These are phyloP conservation scores for Gymnothorax reevesii DNA, from an alignment of 2,797 vertebrate species.

Conservation along the genomic window DNA sequence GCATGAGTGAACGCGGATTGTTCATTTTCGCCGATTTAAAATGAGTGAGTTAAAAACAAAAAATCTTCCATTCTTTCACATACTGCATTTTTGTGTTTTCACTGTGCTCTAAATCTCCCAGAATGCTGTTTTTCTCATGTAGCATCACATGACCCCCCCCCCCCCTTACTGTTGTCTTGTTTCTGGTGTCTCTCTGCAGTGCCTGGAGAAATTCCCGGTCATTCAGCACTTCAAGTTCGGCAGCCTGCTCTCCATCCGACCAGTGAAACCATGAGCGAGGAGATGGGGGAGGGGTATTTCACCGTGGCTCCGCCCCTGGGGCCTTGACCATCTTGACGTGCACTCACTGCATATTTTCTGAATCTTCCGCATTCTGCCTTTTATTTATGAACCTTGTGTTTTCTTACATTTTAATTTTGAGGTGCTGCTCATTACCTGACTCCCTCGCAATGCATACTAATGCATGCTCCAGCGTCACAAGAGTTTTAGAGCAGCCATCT, in stretches of 20 bases:
- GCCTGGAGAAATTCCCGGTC: slow-evolving; percentile 98
- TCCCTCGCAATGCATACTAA: background rate
- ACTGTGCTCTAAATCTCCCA: slow-evolving; percentile 6
- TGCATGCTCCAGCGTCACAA: background rate
- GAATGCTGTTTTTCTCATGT: background rate
- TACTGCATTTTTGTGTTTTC: background rate
- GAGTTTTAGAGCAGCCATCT: background rate
- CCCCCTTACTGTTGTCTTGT: background rate
- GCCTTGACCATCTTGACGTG: background rate
- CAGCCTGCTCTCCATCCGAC: slow-evolving; percentile 93
- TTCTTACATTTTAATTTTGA: background rate
- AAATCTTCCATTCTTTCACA: background rate
- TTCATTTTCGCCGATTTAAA: too few species aligned
- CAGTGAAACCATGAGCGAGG: slow-evolving; percentile 77
- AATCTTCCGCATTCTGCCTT: background rate
- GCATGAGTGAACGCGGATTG: too few species aligned
- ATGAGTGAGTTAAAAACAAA: background rate
- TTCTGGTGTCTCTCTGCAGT: slow-evolving; percentile 65
- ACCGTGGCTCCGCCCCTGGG: slow-evolving; percentile 11
- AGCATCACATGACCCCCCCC: background rate
- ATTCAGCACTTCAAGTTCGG: slow-evolving; percentile 99
- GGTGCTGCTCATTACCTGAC: background rate
- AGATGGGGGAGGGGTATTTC: background rate
- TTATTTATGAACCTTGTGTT: background rate
- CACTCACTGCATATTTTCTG: background rate